phyloP scores from a whole-genome alignment of 2,888 invertebrate species.

The Pycnomerus fuliginosus region DNA sequence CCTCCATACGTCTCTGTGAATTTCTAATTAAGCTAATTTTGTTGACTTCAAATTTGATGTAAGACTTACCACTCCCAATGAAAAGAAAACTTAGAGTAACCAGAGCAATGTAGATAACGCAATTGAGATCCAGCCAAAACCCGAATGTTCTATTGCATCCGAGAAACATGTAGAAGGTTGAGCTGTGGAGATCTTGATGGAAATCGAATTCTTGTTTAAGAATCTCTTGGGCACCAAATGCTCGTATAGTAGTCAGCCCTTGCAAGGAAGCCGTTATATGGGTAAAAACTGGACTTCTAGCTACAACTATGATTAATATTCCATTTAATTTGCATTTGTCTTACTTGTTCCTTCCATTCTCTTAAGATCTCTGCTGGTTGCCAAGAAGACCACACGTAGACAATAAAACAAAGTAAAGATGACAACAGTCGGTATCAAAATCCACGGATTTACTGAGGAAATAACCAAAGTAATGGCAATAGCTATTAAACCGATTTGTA shows the following conservation, averaged over 20 bases:
- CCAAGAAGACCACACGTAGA: slow-evolving; percentile 64
- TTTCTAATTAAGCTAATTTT: slow-evolving; percentile 8
- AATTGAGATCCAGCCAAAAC: slow-evolving; percentile 65
- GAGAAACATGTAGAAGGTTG: slow-evolving; percentile 68
- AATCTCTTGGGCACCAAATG: slow-evolving; percentile 63
- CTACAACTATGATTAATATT: background rate
- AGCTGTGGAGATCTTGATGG: slow-evolving; percentile 65
- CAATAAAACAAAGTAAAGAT: slow-evolving; percentile 63
- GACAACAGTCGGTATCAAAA: slow-evolving; percentile 61
- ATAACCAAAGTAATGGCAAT: slow-evolving; percentile 72
- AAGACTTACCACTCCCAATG: slow-evolving; percentile 53
- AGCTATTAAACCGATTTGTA: slow-evolving; percentile 62
- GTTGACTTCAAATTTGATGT: background rate
- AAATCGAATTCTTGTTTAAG: slow-evolving; percentile 62
- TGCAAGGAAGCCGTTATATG: slow-evolving; percentile 71
- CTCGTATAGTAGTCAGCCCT: slow-evolving; percentile 73
- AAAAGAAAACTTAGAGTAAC: slow-evolving; percentile 65
- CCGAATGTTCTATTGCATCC: slow-evolving; percentile 66
- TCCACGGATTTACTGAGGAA: slow-evolving; percentile 66
- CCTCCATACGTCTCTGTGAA: slow-evolving; percentile 44
- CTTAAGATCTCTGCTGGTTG: slow-evolving; percentile 69
- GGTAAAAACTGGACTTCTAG: slow-evolving; percentile 73
- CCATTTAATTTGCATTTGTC: slow-evolving; percentile 10
- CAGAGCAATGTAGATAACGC: slow-evolving; percentile 60
- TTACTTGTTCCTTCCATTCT: slow-evolving; percentile 57